These are phyloP conservation scores for Cuniculus paca DNA, from an alignment of 2,797 vertebrate species.

Conservation along the genomic window DNA sequence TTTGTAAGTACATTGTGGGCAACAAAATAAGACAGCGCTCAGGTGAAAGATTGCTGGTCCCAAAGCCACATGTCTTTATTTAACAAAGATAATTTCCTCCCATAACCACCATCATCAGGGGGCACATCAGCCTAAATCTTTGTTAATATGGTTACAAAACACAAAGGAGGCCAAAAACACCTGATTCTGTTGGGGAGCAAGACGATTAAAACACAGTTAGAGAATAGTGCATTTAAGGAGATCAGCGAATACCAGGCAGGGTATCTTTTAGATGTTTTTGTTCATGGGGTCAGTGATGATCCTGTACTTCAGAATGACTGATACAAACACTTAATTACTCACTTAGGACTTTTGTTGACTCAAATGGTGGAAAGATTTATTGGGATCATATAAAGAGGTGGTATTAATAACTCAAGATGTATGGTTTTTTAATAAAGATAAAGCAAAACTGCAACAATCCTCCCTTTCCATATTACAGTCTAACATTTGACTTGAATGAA, in stretches of 20 bases:
- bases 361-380: too few species aligned
- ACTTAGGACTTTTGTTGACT: conserved; percentile 24
- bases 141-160: conserved; percentile 39
- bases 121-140: background rate
- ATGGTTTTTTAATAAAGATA: background rate
- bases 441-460: conserved; percentile 3
- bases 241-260: background rate
- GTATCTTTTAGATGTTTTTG: conserved; percentile 32
- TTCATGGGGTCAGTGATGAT: background rate
- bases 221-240: background rate
- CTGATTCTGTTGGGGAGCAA: background rate
- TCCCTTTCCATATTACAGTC: background rate
- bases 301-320: background rate
- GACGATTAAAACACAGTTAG: conserved; percentile 32
- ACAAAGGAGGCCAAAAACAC: background rate
- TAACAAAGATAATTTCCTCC: conserved; percentile 45
- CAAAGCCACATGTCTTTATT: background rate
- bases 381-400: background rate
- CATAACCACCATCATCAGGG: background rate
- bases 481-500: background rate
- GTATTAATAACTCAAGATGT: background rate
- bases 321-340: background rate
- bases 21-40: conserved; percentile 47
- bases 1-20: conserved; percentile 49
- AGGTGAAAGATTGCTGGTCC: background rate